Evolutionary conservation across 2,113 vertebrate genomes (phyloP).

Genomic region (Crotophaga sulcirostris): DNA sequence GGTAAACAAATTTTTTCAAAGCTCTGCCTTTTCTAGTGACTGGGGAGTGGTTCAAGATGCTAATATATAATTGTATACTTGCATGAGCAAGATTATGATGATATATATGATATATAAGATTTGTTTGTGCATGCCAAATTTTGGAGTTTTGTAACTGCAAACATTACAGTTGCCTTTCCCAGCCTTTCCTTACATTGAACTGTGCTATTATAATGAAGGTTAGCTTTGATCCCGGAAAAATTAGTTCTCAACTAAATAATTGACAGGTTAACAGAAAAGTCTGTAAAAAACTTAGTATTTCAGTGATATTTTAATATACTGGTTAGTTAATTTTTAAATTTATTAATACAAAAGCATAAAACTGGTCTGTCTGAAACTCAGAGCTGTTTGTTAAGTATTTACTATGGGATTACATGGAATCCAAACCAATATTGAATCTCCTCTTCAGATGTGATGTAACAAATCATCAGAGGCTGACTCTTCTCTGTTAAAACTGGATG

Average conservation of each 20-base stretch:
- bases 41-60: not conserved
- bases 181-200: not conserved
- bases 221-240: not conserved
- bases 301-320: not conserved
- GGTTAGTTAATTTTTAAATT: not conserved
- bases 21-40: too few relatives aligned
- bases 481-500: not conserved
- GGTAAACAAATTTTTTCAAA: not conserved
- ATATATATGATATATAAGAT: not conserved
- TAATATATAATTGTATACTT: not conserved
- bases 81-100: too few relatives aligned
- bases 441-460: not conserved
- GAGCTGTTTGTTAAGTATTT: not conserved
- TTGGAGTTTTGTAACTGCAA: not conserved
- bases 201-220: not conserved
- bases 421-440: not conserved
- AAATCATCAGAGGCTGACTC: not conserved
- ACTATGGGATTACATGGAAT: not conserved
- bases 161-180: not conserved
- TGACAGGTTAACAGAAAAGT: not conserved
- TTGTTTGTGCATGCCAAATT: not conserved
- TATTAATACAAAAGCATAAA: not conserved
- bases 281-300: not conserved
- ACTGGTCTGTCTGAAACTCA: not conserved
- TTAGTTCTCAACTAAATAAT: not conserved